Evolutionary conservation across 2,113 vertebrate genomes (phyloP), one percentile per base, ranked within the genome.

Genomic region (Mormoops blainvillei): DNA sequence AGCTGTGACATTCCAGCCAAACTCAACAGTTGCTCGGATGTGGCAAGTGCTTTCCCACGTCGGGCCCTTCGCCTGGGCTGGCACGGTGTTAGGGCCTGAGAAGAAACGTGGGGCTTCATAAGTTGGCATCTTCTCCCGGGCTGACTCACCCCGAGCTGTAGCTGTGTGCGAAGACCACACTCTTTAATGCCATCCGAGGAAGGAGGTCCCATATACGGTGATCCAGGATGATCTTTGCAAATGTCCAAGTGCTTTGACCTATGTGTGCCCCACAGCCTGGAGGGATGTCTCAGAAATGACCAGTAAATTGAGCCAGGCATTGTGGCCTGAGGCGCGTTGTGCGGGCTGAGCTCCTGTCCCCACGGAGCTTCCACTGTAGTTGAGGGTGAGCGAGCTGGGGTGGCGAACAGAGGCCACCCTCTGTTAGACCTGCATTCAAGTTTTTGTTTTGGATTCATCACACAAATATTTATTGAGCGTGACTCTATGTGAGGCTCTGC

Each of bases 1-100:
- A 2, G 52, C 48, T 63, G 70, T 77, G 89, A 91, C 58, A 56
- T 71, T 58, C 26, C 63, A 50, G 91, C 91, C 82, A 95, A 85
- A 81, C 76, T 84, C 58, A n/a, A 33, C 77, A 68, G 85, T 33
- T 1, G 16, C 84, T 89, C 19, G 89, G 43, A n/a, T 4, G 50
- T 41, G 50, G 45, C 77, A 7, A 3, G 4, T 33, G 74, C 74
- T 74, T 93, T 81, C 61, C 61, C 18, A 2, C 10, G 5, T 26
- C 26, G 20, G 24, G 85, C 10, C 4, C 36, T 41, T 24, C 24
- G 48, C 70, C 43, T 28, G 85, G 84, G 36, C 38, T 61, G 89
- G 67, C n/a, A 2, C 6, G 0, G 18, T 18, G n/a, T 61, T 61
- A 3, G 18, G 41, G 28, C 61, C 68, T 89, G 31, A 3, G 56